A percentile compares a stretch with the other conserved stretches of the same genome.
These are phyloP conservation scores for Ondatra zibethicus DNA, from an alignment of 2,113 vertebrate species.

Conservation along the genomic window DNA sequence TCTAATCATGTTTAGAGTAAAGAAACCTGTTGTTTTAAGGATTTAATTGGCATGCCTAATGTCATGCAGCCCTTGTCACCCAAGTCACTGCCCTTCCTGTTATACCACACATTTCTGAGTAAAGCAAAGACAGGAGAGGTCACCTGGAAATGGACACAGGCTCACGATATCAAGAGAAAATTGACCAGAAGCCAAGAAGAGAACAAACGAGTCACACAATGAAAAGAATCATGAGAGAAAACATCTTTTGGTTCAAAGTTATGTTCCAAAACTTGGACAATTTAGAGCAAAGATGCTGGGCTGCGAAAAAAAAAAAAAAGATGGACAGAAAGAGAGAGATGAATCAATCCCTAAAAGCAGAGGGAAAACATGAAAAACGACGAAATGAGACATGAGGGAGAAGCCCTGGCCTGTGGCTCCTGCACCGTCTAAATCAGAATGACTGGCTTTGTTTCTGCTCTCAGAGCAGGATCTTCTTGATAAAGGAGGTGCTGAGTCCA, in stretches of 20 bases:
- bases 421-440: constrained; percentile 70
- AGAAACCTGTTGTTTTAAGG: neutral
- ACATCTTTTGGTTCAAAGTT: constrained; percentile 19
- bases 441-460: constrained; percentile 43
- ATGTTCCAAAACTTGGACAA: constrained; percentile 11
- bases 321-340: no score
- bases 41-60: neutral
- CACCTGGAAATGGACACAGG: neutral
- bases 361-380: constrained; percentile 67
- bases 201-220: neutral
- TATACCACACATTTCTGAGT: neutral
- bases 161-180: neutral
- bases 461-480: constrained; percentile 57
- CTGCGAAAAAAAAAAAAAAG: neutral
- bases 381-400: constrained; percentile 47
- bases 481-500: constrained; percentile 65
- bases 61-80: neutral
- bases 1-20: neutral
- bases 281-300: constrained; percentile 13
- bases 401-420: neutral
- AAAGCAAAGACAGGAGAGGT: neutral
- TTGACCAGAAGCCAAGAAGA: neutral
- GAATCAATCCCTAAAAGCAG: neutral
- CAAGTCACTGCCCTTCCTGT: neutral
- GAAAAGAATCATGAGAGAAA: constrained; percentile 1